Evolutionary conservation across 2,797 vertebrate genomes (phyloP).

Genomic region (Malurus splendens): DNA sequence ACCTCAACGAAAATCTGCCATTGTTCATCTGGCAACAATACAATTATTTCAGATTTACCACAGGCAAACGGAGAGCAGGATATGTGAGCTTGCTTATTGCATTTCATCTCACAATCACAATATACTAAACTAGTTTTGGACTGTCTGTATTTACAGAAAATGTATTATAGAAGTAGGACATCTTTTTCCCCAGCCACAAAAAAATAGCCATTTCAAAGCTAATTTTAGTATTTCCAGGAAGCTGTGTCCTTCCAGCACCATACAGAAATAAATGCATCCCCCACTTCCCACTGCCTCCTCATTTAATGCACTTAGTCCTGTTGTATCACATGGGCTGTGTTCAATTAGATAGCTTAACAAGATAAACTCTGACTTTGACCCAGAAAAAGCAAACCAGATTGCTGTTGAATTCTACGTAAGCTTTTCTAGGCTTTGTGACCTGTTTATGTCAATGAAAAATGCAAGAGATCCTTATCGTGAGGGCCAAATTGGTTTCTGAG

Average conservation of each 20-base stretch:
- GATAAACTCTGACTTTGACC: conserved; percentile 74
- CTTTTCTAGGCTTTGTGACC: conserved; percentile 61
- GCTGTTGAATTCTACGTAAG: conserved; percentile 29
- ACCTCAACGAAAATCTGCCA: neutral
- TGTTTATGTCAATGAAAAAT: conserved; percentile 66
- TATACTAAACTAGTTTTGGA: neutral
- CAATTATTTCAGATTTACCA: neutral
- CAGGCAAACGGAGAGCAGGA: neutral
- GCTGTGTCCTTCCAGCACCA: neutral
- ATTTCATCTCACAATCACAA: neutral
- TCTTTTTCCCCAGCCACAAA: neutral
- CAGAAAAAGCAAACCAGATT: conserved; percentile 65
- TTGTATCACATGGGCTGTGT: conserved; percentile 61
- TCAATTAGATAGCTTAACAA: conserved; percentile 72
- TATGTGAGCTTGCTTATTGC: neutral
- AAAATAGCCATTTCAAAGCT: neutral
- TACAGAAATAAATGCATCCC: neutral
- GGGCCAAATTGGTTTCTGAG: conserved; percentile 50
- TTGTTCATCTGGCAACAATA: neutral
- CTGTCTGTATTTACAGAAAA: neutral
- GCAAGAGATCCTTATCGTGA: conserved; percentile 58
- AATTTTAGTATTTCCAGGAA: conserved; percentile 7
- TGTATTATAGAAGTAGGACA: neutral
- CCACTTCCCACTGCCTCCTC: neutral
- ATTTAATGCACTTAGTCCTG: conserved; percentile 57